phyloP scores from a whole-genome alignment of 1,140 invertebrate genomes.

The Rhopalosiphum padi region DNA sequence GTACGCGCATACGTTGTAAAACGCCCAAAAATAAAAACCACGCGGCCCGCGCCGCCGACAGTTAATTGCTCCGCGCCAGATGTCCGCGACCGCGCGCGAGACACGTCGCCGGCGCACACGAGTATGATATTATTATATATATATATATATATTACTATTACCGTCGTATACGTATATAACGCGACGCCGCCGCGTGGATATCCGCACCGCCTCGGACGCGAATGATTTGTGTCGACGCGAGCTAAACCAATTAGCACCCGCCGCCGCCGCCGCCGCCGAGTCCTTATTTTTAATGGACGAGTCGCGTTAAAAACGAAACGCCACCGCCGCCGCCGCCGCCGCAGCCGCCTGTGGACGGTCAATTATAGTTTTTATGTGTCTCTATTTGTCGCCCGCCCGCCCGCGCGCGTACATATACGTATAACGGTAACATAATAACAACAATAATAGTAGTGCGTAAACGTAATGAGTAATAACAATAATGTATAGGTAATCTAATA shows the following conservation, averaged over 20 bases:
- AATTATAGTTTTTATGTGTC: slow-evolving; percentile 31
- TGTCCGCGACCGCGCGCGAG: neutral
- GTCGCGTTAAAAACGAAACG: slow-evolving; percentile 7
- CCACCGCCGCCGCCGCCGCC: neutral
- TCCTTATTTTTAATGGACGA: slow-evolving; percentile 14
- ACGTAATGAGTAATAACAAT: neutral
- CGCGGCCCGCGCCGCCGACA: neutral
- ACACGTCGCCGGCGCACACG: neutral
- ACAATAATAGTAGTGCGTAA: neutral
- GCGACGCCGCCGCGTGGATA: neutral
- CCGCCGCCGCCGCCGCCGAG: neutral
- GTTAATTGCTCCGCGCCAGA: neutral
- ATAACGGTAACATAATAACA: neutral
- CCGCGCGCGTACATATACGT: neutral
- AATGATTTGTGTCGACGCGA: slow-evolving; percentile 48
- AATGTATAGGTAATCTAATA: too few species aligned
- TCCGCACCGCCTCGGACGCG: neutral
- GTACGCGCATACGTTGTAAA: neutral
- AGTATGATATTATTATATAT: neutral
- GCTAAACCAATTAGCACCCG: slow-evolving; percentile 32
- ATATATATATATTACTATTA: too few species aligned
- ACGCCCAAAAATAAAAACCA: slow-evolving; percentile 27
- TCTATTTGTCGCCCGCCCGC: slow-evolving; percentile 1
- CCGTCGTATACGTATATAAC: neutral
- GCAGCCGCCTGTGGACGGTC: neutral